Percentiles rank a stretch among this genome's conserved stretches.
Evolutionary conservation across 2,113 vertebrate species (phyloP).

Genomic region (Alligator sinensis): DNA sequence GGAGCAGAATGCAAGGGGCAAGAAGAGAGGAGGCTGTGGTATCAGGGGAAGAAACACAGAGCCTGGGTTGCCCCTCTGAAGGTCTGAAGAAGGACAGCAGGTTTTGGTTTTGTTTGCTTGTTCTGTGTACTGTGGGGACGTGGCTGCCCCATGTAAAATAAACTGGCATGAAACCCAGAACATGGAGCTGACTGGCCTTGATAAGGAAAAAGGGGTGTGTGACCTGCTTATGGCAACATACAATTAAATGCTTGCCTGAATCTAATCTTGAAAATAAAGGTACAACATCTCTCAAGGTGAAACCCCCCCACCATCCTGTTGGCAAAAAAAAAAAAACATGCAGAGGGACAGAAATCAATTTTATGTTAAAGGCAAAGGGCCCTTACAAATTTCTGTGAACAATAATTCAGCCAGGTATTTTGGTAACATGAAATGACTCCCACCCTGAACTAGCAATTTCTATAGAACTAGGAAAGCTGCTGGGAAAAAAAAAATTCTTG

Average conservation of each 20-base stretch:
- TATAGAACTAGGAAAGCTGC: not conserved
- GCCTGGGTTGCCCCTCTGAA: too few relatives aligned
- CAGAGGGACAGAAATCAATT: not conserved
- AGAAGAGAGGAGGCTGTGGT: too few relatives aligned
- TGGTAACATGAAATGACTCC: slow-evolving; percentile 6
- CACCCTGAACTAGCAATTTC: slow-evolving; percentile 14
- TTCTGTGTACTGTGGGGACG: too few relatives aligned
- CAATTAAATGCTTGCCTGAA: not conserved
- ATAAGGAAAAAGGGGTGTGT: too few relatives aligned
- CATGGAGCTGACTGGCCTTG: too few relatives aligned
- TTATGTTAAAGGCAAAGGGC: not conserved
- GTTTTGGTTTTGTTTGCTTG: too few relatives aligned
- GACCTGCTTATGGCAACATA: too few relatives aligned
- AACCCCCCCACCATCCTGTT: not conserved
- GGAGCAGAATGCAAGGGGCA: too few relatives aligned
- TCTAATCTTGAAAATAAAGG: not conserved
- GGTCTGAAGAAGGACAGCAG: too few relatives aligned
- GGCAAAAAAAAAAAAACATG: not conserved
- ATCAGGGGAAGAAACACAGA: too few relatives aligned
- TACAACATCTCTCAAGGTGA: not conserved
- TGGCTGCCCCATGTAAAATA: too few relatives aligned
- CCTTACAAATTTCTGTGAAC: not conserved
- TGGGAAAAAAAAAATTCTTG: not conserved
- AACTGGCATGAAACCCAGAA: too few relatives aligned
- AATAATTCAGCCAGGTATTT: slow-evolving; percentile 18